Base-by-base conservation (phyloP, 2,888 invertebrate species). In the Fragum sueziense region DNA sequence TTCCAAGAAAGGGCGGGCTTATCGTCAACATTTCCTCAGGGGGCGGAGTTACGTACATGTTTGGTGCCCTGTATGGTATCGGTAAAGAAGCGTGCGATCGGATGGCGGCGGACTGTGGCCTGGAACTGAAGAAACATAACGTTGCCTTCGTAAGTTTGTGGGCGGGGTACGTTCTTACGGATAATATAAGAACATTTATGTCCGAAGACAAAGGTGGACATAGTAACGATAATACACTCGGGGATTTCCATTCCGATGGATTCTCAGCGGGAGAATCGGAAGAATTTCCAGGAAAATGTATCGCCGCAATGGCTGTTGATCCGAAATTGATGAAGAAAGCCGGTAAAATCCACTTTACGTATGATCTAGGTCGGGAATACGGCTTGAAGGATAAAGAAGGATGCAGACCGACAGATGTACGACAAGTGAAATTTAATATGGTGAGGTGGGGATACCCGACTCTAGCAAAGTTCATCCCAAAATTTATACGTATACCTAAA, bases 1-100 rank as follows among this genome's bases (percentile, higher is more conserved):
- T 92, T 0, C 87, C 88, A n/a, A 84, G 87, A 57, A 90, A 89
- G 65, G 71, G 80, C 3, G 94, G 94, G 9, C 86, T 94, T 14
- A 94, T 94, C 68, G 91, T 94, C 3, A 93, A 93, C 82, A 86
- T 94, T 6, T 93, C 93, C 9, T 93, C 93, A 0, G 80, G 85
- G 25, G 94, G 94, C 20, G 94, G 94, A 11, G 88, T 93, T 2
- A 80, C 75, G 25, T 94, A 94, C 79, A 75, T 93, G 3, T 94
- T 94, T 86, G 92, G 92, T 78, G 92, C 93, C 3, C 87, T 94
- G 0, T 94, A 94, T 82, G 94, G 94, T 0, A 88, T 93, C 25
- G 94, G 94, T 14, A 94, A 94, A 81, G 91, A 90, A 54, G 94
- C 93, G 88, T 87, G 89, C 65, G 94, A 94, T 80, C 87, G 94